A percentile compares a stretch with the other conserved stretches of the same genome.
Conservation (phyloP, 1,140 invertebrate genomes). For the Zaprionus lachaisei region DNA sequence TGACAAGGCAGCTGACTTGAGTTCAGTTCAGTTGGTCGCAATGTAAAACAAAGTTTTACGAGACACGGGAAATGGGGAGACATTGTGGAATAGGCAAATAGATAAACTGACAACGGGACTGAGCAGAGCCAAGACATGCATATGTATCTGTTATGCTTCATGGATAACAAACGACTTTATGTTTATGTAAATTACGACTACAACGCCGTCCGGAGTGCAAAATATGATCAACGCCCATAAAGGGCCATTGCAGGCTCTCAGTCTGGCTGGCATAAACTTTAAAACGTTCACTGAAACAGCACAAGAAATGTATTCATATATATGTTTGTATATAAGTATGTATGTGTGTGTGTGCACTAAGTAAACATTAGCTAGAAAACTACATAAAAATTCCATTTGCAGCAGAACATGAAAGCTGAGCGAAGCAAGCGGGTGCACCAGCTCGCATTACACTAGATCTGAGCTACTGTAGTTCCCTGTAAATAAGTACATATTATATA, state of each 20-base stretch:
- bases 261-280: conserved; percentile 56
- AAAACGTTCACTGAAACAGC: conserved; percentile 50
- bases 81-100: conserved; percentile 31
- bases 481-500: neutral
- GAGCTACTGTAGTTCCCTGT: conserved; percentile 10
- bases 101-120: conserved; percentile 3
- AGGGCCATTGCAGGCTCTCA: conserved; percentile 36
- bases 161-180: conserved; percentile 73
- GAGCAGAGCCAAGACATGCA: conserved; percentile 9
- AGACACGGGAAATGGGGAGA: conserved; percentile 39
- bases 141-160: conserved; percentile 35
- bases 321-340: conserved; percentile 2
- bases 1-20: conserved; percentile 74
- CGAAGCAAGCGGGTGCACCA: neutral
- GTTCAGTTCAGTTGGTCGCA: conserved; percentile 53
- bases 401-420: conserved; percentile 50
- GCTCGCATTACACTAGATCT: conserved; percentile 13
- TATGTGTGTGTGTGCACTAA: conserved; percentile 30
- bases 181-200: conserved; percentile 70
- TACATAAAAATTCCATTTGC: conserved; percentile 77
- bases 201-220: conserved; percentile 71
- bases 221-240: conserved; percentile 67
- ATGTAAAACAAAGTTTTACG: conserved; percentile 64
- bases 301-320: conserved; percentile 16
- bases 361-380: conserved; percentile 63